Percentiles rank a stretch among this genome's conserved stretches.
These are phyloP conservation scores for Neodiprion virginianus DNA, from an alignment of 1,140 invertebrate genomes.

Conservation along the genomic window DNA sequence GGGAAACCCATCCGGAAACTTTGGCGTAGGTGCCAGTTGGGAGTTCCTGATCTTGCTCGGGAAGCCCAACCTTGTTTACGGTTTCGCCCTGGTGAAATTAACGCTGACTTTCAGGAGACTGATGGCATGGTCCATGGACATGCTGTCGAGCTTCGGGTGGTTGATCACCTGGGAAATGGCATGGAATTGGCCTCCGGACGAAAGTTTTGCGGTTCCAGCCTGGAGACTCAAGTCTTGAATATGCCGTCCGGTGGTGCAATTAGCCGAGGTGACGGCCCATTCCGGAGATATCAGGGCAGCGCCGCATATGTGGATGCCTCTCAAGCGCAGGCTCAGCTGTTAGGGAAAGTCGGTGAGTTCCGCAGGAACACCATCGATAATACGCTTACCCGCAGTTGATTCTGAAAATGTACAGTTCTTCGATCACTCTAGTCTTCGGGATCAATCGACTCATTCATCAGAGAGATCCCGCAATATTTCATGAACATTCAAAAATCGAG, in stretches of 20 bases:
- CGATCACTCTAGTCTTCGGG: no score
- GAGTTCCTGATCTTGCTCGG: background rate
- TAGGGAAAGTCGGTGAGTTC: constrained; percentile 69
- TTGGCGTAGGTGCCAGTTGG: background rate
- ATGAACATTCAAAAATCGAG: no score
- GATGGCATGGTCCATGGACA: constrained; percentile 66
- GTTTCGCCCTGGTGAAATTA: constrained; percentile 26
- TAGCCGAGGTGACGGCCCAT: constrained; percentile 71
- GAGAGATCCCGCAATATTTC: no score
- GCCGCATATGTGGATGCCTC: constrained; percentile 67
- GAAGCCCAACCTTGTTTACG: constrained; percentile 31
- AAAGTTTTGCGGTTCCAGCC: constrained; percentile 52
- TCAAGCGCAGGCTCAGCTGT: constrained; percentile 64
- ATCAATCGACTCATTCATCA: no score
- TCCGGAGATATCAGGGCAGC: constrained; percentile 67
- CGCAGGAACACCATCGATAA: constrained; percentile 70
- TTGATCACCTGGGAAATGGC: constrained; percentile 50
- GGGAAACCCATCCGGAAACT: constrained; percentile 9
- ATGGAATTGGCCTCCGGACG: constrained; percentile 44
- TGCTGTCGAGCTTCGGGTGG: constrained; percentile 57
- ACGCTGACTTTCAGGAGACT: constrained; percentile 58
- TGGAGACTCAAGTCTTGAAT: constrained; percentile 41
- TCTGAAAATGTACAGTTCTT: no score
- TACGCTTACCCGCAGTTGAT: constrained; percentile 47
- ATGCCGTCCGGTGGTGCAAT: constrained; percentile 65